phyloP scores from a whole-genome alignment of 1,140 invertebrate genomes.

The Kradibia gibbosae region DNA sequence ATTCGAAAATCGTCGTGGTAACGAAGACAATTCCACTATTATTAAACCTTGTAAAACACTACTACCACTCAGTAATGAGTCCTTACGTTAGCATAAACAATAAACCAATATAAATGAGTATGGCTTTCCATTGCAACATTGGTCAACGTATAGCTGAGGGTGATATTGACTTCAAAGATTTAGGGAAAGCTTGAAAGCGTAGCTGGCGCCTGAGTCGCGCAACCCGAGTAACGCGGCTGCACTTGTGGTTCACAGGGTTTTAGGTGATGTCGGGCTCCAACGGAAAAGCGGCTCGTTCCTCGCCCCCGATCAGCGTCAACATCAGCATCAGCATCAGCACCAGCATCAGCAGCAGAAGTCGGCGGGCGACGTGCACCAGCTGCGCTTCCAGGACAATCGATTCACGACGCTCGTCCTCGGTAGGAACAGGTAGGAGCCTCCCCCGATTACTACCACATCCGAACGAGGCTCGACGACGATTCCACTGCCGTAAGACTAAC shows the following conservation, averaged over 20 bases:
- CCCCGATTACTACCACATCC: not conserved
- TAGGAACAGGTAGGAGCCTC: conserved; percentile 66
- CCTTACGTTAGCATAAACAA: too few relatives aligned
- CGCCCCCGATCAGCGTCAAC: not conserved
- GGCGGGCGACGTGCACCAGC: conserved; percentile 59
- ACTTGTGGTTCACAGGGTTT: conserved; percentile 59
- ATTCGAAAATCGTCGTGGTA: too few relatives aligned
- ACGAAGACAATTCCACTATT: too few relatives aligned
- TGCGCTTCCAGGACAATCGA: conserved; percentile 69
- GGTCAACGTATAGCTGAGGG: too few relatives aligned
- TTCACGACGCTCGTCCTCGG: conserved; percentile 69
- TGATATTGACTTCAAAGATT: too few relatives aligned
- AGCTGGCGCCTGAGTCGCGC: not conserved
- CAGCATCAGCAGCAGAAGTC: not conserved
- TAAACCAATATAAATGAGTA: too few relatives aligned
- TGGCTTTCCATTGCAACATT: too few relatives aligned
- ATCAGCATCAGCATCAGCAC: not conserved
- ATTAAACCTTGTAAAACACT: too few relatives aligned
- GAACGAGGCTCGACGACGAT: too few relatives aligned
- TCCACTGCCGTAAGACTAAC: not conserved
- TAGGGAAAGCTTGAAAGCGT: too few relatives aligned
- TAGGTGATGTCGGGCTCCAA: conserved; percentile 64
- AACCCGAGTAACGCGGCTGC: not conserved
- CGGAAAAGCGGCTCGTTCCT: conserved; percentile 1
- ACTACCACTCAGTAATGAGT: too few relatives aligned